Evolutionary conservation across 2,888 invertebrate genomes (phyloP).

Genomic region (Lysandra coridon): DNA sequence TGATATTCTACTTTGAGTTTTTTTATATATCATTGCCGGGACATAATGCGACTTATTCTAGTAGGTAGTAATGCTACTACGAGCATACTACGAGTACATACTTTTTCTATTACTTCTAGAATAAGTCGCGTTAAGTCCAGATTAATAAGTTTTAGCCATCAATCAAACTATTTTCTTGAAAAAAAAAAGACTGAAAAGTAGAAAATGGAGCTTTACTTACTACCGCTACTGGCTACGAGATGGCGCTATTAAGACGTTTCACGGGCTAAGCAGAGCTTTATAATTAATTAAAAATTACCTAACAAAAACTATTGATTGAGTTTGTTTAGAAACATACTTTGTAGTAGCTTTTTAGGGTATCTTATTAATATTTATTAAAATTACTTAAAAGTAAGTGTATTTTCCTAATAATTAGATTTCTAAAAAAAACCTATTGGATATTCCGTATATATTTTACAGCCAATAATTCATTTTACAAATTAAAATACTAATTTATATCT

Average conservation of each 20-base stretch:
- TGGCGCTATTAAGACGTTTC: constrained; percentile 15
- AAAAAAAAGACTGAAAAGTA: too few relatives aligned
- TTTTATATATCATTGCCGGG: too few relatives aligned
- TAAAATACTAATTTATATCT: constrained; percentile 6
- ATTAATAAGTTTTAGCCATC: too few relatives aligned
- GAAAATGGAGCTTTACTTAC: not conserved
- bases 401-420: not conserved
- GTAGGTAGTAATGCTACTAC: too few relatives aligned
- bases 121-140: too few relatives aligned
- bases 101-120: too few relatives aligned
- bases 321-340: not conserved
- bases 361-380: not conserved
- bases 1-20: too few relatives aligned
- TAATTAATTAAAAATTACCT: not conserved
- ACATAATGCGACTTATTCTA: too few relatives aligned
- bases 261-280: not conserved
- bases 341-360: not conserved
- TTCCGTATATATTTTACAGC: not conserved
- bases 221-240: constrained; percentile 21
- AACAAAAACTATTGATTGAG: not conserved
- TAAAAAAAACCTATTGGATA: not conserved
- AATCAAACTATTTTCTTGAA: too few relatives aligned
- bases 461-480: not conserved
- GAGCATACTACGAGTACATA: too few relatives aligned
- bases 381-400: not conserved